Conservation (phyloP, 1,140 invertebrate species). For the Zaprionus inermis region DNA sequence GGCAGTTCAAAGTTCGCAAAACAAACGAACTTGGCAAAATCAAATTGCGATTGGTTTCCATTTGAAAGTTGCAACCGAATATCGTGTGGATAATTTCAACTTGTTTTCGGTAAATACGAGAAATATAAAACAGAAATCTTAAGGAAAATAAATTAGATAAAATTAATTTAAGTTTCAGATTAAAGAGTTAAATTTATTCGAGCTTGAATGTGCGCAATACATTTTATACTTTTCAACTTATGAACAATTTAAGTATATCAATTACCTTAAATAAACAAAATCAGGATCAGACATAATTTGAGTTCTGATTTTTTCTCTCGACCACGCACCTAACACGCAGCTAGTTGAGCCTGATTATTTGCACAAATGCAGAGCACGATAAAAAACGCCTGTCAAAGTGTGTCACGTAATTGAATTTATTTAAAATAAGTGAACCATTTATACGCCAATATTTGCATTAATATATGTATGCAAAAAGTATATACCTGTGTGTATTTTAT, state of each 20-base stretch:
- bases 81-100: not conserved
- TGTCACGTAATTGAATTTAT: conserved; percentile 26
- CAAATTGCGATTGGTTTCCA: not conserved
- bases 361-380: not conserved
- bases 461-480: not conserved
- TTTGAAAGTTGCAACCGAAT: not conserved
- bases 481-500: conserved; percentile 2
- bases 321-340: not conserved
- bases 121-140: not conserved
- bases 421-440: conserved; percentile 42
- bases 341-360: conserved; percentile 22
- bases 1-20: conserved; percentile 1
- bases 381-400: conserved; percentile 14
- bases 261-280: conserved; percentile 10
- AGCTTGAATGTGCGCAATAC: no score
- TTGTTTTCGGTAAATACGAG: not conserved
- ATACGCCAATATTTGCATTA: conserved; percentile 55
- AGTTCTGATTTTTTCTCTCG: not conserved
- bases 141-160: not conserved
- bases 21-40: conserved; percentile 16
- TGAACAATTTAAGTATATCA: not conserved
- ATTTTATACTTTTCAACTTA: not conserved
- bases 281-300: not conserved
- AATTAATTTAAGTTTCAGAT: not conserved
- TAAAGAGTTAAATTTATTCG: no score